Evolutionary conservation across 2,888 invertebrate species (phyloP), one percentile per base, ranked within the genome.

Genomic region (Unio pictorum): DNA sequence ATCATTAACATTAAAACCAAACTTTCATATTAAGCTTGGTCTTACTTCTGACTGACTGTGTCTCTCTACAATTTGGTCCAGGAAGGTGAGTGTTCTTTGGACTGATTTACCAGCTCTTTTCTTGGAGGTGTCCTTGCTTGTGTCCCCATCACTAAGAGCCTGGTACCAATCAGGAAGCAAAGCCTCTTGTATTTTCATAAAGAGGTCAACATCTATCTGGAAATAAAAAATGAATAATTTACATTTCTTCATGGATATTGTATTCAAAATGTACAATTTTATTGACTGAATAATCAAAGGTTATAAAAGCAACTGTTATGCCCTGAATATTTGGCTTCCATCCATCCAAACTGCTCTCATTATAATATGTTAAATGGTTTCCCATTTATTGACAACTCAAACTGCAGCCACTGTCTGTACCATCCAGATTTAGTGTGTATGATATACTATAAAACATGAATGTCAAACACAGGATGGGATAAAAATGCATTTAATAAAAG

Each of bases 131-230:
- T 91, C 90, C 11, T 91, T 88, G 85, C 94, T 92, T 60, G 94
- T 94, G 82, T 94, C 94, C 58, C 93, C 93, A 92, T 97, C 96
- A 87, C 94, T 94, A 81, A 97, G 91, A 20, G 94, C 93, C 88
- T 95, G 93, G 90, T 95, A 95, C 86, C 95, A 93, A 88, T 96
- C 95, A 58, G 97, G 96, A 89, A 93, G 93, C 88, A 94, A 94
- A 45, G 92, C 90, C 90, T 95, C 94, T 79, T 96, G 93, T 57
- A 94, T 87, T 83, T 94, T 93, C 93, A 96, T 94, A 89, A 95
- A 88, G 23, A 76, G 63, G 15, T 83, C 79, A 6, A 81, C 80
- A 68, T 88, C 85, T 45, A 95, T 81, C 93, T 93, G 88, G 78
- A 91, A 71, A 67, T 28, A 56, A 30, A 55, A 61, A 5, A 61